Conservation (phyloP, 2,888 invertebrate species). For the Anagyrus pseudococci region DNA sequence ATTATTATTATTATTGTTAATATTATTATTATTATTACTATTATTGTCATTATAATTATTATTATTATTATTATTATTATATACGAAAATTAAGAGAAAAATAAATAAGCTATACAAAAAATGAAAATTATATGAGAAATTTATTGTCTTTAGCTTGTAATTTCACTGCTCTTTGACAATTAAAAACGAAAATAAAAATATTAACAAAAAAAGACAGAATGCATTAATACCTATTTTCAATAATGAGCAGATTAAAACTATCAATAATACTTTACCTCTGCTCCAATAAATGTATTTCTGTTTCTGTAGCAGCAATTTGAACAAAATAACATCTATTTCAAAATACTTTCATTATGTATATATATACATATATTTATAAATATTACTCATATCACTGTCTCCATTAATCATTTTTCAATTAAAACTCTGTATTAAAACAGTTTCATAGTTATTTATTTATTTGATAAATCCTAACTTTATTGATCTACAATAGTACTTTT, state of each 20-base stretch:
- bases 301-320: conserved; percentile 24
- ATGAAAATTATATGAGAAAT: conserved; percentile 54
- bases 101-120: conserved; percentile 60
- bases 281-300: conserved; percentile 37
- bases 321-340: conserved; percentile 39
- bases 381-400: conserved; percentile 76
- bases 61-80: conserved; percentile 39
- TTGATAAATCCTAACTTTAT: too few relatives aligned
- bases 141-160: conserved; percentile 47
- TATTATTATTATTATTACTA: conserved; percentile 45
- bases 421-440: conserved; percentile 66
- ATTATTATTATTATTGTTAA: conserved; percentile 39
- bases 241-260: conserved; percentile 38
- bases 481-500: too few relatives aligned
- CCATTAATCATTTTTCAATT: conserved; percentile 83
- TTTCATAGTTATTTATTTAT: too few relatives aligned
- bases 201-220: conserved; percentile 36
- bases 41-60: conserved; percentile 60
- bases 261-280: conserved; percentile 39
- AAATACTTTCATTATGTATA: conserved; percentile 65
- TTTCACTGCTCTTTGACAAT: conserved; percentile 41
- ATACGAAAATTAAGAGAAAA: conserved; percentile 58
- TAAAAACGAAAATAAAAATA: conserved; percentile 42
- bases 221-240: conserved; percentile 45
- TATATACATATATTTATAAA: conserved; percentile 60